These are phyloP conservation scores for Coilia nasus DNA, from an alignment of 2,797 vertebrate genomes.

Conservation along the genomic window DNA sequence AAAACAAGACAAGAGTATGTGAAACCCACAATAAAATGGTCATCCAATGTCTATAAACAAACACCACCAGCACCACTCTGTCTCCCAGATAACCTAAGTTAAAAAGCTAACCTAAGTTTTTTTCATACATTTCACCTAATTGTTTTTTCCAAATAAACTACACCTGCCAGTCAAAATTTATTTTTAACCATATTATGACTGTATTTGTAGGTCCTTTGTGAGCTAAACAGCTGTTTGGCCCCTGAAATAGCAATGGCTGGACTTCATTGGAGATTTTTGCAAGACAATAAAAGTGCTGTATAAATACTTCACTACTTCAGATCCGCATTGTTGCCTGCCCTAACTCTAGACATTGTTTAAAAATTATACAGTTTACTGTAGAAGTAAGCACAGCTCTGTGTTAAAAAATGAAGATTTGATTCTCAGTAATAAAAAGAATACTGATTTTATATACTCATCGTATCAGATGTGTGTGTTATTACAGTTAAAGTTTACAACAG, in stretches of 20 bases:
- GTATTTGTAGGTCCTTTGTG: background rate
- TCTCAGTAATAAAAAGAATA: no score
- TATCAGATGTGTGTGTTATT: no score
- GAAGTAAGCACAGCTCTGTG: no score
- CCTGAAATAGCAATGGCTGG: background rate
- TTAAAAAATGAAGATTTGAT: no score
- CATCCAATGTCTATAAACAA: background rate
- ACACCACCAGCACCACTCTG: background rate
- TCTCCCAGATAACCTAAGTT: background rate
- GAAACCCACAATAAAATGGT: background rate
- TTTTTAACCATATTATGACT: background rate
- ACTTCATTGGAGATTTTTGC: background rate
- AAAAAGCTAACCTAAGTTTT: background rate
- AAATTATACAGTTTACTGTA: no score
- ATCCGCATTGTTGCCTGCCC: no score
- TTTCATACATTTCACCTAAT: background rate
- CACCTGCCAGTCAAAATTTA: background rate
- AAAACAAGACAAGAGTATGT: slow-evolving; percentile 6
- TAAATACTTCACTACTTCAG: no score
- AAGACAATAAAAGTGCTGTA: no score
- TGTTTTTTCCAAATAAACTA: background rate
- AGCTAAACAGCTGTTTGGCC: background rate
- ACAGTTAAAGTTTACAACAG: no score
- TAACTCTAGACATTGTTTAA: no score
- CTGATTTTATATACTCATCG: no score